phyloP scores from a whole-genome alignment of 2,888 invertebrate species.

The Oscheius myriophilus region DNA sequence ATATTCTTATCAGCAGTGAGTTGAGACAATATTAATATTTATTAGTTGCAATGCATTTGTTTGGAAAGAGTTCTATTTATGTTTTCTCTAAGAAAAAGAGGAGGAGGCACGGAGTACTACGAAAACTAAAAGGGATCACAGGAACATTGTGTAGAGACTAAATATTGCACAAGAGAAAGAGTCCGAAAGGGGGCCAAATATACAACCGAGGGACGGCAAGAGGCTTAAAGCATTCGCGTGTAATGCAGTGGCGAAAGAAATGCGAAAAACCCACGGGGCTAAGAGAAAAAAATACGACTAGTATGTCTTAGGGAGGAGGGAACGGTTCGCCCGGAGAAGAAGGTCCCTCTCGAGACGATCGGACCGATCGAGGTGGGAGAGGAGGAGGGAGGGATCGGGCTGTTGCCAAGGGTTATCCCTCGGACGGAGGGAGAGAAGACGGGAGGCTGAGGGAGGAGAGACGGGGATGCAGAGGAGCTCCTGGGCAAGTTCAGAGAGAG shows the following conservation, averaged over 20 bases:
- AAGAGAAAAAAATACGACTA: slow-evolving; percentile 8
- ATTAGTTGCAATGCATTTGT: too few species aligned
- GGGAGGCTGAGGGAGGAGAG: slow-evolving; percentile 48
- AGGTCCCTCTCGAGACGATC: slow-evolving; percentile 48
- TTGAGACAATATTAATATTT: too few species aligned
- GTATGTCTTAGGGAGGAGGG: slow-evolving; percentile 31
- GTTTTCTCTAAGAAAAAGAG: too few species aligned
- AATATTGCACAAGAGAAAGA: slow-evolving; percentile 6
- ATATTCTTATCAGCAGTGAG: too few species aligned
- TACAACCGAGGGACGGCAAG: slow-evolving; percentile 24
- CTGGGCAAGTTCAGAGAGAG: slow-evolving; percentile 57
- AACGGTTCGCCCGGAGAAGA: slow-evolving; percentile 47
- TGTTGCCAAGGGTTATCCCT: slow-evolving; percentile 22
- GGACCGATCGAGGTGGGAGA: slow-evolving; percentile 35
- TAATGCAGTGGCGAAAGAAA: slow-evolving; percentile 18
- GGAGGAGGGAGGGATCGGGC: slow-evolving; percentile 33
- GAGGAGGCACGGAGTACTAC: too few species aligned
- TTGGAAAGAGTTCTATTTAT: too few species aligned
- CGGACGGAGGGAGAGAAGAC: slow-evolving; percentile 35
- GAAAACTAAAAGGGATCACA: too few species aligned
- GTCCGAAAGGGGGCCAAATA: slow-evolving; percentile 1
- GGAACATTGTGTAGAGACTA: too few species aligned
- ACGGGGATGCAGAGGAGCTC: slow-evolving; percentile 61
- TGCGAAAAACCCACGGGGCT: slow-evolving; percentile 16
- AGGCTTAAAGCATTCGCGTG: slow-evolving; percentile 29